Evolutionary conservation across 2,888 invertebrate species (phyloP).

Genomic region (Bugula neritina): DNA sequence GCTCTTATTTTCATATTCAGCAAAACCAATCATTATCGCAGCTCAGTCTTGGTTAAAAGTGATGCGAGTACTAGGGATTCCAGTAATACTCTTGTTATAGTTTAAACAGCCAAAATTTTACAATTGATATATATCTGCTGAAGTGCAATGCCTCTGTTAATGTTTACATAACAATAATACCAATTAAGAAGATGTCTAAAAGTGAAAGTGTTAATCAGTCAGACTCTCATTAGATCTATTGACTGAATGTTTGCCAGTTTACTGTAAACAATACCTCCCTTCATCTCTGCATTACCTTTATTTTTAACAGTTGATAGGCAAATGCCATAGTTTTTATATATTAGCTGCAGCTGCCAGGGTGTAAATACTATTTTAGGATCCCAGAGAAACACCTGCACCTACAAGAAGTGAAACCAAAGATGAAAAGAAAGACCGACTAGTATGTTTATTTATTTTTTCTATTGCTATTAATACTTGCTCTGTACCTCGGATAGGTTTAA

Average conservation of each 20-base stretch:
- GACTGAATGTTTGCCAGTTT: background rate
- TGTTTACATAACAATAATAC: background rate
- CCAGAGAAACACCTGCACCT: conserved; percentile 92
- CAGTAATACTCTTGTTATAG: too few species aligned
- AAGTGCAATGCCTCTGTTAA: too few species aligned
- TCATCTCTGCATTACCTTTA: background rate
- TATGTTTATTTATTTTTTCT: conserved; percentile 37
- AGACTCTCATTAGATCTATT: background rate
- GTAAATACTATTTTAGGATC: conserved; percentile 63
- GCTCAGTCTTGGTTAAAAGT: too few species aligned
- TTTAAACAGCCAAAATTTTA: too few species aligned
- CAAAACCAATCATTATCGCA: too few species aligned
- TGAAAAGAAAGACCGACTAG: conserved; percentile 78
- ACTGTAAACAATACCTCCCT: background rate
- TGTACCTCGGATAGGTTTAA: too few species aligned
- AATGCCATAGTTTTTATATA: background rate
- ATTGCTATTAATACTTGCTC: too few species aligned
- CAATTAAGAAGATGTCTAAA: background rate
- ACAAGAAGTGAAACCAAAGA: conserved; percentile 89
- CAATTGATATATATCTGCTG: too few species aligned
- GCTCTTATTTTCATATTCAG: too few species aligned
- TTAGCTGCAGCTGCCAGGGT: background rate
- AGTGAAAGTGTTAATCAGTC: background rate
- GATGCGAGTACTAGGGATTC: too few species aligned
- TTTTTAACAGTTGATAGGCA: background rate